Evolutionary conservation across 2,888 invertebrate genomes (phyloP), one percentile per base, ranked within the genome.

Genomic region (Embidobia sp.): DNA sequence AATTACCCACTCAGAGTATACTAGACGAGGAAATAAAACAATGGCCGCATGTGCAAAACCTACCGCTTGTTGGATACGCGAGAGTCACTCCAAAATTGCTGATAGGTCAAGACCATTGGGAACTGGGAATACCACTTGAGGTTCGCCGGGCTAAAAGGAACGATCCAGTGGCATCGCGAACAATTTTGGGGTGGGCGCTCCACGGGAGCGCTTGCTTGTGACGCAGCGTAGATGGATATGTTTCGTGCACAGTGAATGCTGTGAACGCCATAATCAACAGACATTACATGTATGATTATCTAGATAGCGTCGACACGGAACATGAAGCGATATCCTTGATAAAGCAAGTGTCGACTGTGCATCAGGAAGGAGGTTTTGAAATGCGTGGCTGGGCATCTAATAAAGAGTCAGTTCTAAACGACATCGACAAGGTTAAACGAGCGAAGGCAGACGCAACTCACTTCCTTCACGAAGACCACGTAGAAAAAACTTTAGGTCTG

Each of bases 181-280:
- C 61, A 7, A 15, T 13, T 0, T 13, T 63, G 5, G 72, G 72
- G 0, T 63, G 72, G 63, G 19, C 48, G 0, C 19, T 53, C 0
- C 63, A 63, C 16, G 72, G 72, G n/a, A n/a, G n/a, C n/a, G n/a
- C n/a, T n/a, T n/a, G n/a, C n/a, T n/a, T n/a, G n/a, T n/a, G n/a
- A n/a, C n/a, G n/a, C n/a, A n/a, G n/a, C n/a, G n/a, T n/a, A n/a
- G n/a, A n/a, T n/a, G n/a, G n/a, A n/a, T n/a, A n/a, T n/a, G n/a
- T n/a, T n/a, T n/a, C n/a, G n/a, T n/a, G n/a, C n/a, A n/a, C n/a
- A n/a, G n/a, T n/a, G n/a, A n/a, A n/a, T n/a, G n/a, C 82, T 1
- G 81, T 73, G 0, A 35, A 77, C 15, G 79, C 83, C 0, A 80
- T 85, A 2, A 59, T 77, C 49, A 19, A 67, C 0, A 35, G 13